phyloP scores from a whole-genome alignment of 2,113 vertebrate species.

The Entelurus aequoreus region DNA sequence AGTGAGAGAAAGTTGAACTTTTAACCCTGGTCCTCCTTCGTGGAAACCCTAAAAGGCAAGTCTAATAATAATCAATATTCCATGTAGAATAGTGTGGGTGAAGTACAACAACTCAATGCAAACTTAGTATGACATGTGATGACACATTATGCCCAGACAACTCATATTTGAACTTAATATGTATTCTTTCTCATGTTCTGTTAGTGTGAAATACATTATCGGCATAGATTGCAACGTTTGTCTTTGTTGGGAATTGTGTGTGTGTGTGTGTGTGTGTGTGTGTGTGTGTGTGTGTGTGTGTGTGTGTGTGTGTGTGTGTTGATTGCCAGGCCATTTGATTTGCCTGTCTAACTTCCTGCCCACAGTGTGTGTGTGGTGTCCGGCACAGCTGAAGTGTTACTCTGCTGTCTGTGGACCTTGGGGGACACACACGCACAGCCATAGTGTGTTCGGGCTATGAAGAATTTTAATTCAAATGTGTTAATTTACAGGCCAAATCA shows the following conservation, averaged over 20 bases:
- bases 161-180: conserved; percentile 1
- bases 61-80: conserved; percentile 6
- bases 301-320: too few species aligned
- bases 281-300: too few species aligned
- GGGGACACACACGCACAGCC: conserved; percentile 22
- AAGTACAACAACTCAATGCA: conserved; percentile 2
- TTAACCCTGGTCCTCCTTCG: conserved; percentile 14
- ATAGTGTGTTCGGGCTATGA: conserved; percentile 29
- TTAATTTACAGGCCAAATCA: neutral
- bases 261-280: too few species aligned
- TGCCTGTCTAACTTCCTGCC: conserved; percentile 2
- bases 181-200: neutral
- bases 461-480: conserved; percentile 32
- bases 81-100: neutral
- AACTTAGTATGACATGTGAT: conserved; percentile 1
- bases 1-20: conserved; percentile 1
- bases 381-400: conserved; percentile 58
- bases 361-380: conserved; percentile 24
- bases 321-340: conserved; percentile 7
- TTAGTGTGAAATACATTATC: neutral
- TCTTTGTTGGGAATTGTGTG: conserved; percentile 3
- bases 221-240: neutral
- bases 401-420: conserved; percentile 51
- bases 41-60: conserved; percentile 37
- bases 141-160: too few species aligned